These are phyloP conservation scores for Hucho hucho DNA, from an alignment of 2,113 vertebrate species.

Conservation along the genomic window DNA sequence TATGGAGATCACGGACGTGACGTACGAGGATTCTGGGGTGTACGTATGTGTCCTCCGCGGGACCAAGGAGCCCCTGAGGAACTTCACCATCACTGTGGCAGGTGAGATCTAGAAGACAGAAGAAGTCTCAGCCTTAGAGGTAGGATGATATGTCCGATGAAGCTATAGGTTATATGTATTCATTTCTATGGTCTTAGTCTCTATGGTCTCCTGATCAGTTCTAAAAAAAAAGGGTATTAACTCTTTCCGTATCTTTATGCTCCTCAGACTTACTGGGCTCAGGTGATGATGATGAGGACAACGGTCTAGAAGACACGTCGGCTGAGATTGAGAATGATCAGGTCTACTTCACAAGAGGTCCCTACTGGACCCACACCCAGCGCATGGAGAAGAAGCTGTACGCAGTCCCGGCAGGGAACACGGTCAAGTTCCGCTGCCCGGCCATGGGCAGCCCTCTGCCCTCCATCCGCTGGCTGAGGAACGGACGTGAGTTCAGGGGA, in stretches of 20 bases:
- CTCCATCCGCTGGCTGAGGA: constrained; percentile 94
- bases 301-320: constrained; percentile 70
- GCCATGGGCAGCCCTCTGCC: constrained; percentile 89
- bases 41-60: constrained; percentile 80
- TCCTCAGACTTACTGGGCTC: constrained; percentile 81
- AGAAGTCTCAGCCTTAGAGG: no score
- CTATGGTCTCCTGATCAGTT: no score
- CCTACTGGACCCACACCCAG: constrained; percentile 93
- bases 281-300: constrained; percentile 87
- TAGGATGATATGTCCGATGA: no score
- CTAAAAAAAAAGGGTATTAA: background rate
- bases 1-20: constrained; percentile 84
- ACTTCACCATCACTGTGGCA: constrained; percentile 84
- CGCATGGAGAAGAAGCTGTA: constrained; percentile 97
- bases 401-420: constrained; percentile 93
- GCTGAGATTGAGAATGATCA: constrained; percentile 72
- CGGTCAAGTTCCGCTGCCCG: constrained; percentile 93
- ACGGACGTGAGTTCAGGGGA: constrained; percentile 88
- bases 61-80: constrained; percentile 77
- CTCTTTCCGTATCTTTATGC: background rate
- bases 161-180: no score
- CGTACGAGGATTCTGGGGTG: constrained; percentile 85
- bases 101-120: constrained; percentile 66
- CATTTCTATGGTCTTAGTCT: no score
- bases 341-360: constrained; percentile 77